These are phyloP conservation scores for Pyrgilauda ruficollis DNA, from an alignment of 2,113 vertebrate species.

Conservation along the genomic window DNA sequence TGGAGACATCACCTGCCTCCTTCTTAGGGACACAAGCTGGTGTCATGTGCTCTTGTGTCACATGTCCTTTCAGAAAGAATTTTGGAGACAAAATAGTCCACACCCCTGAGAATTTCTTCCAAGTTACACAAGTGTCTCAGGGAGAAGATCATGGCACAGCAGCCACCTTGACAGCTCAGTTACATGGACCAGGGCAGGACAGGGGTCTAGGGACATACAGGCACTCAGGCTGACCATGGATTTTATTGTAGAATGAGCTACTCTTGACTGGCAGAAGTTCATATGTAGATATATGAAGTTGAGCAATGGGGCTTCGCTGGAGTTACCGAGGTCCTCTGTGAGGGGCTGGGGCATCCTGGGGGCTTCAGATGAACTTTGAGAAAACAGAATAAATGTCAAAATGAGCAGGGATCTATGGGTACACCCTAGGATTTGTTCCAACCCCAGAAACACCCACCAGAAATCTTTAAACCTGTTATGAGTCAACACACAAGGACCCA, in stretches of 20 bases:
- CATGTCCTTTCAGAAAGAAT: neutral
- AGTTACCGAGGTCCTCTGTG: neutral
- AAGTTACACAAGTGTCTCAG: neutral
- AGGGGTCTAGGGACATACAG: neutral
- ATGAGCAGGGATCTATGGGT: neutral
- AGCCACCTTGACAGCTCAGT: neutral
- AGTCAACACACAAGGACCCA: neutral
- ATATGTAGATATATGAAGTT: rapidly evolving
- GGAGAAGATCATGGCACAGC: neutral
- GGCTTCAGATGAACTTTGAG: neutral
- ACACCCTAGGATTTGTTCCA: neutral
- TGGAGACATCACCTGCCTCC: neutral
- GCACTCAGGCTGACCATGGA: neutral
- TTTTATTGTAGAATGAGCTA: neutral
- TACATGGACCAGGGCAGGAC: neutral
- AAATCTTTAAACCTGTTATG: neutral
- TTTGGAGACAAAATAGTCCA: neutral
- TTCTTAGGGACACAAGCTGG: neutral
- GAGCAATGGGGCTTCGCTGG: neutral
- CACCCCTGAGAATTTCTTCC: neutral
- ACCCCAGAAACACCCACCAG: neutral
- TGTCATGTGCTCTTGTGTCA: rapidly evolving
- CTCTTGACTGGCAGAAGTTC: neutral
- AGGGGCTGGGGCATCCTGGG: neutral
- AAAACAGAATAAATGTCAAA: neutral